phyloP scores from a whole-genome alignment of 2,113 vertebrate species.

The Callipepla squamata region DNA sequence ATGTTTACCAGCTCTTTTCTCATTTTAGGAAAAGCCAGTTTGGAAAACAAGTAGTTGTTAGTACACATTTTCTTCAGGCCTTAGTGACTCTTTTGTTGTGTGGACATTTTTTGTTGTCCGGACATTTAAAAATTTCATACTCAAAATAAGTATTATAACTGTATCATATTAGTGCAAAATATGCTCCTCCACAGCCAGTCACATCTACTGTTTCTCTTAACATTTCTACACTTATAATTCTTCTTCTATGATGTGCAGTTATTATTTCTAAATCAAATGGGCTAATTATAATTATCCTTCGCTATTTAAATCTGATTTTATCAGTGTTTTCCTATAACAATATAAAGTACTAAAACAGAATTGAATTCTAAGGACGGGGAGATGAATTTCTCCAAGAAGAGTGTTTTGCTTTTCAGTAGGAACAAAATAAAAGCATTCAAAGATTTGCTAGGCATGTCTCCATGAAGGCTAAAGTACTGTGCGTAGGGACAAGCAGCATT shows the following conservation, averaged over 20 bases:
- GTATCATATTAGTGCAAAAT: neutral
- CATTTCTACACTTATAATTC: neutral
- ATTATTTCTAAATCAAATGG: neutral
- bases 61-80: neutral
- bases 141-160: neutral
- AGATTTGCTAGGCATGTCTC: neutral
- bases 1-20: neutral
- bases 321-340: neutral
- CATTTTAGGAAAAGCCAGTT: neutral
- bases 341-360: neutral
- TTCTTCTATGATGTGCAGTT: neutral
- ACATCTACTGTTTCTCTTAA: neutral
- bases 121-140: neutral
- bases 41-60: neutral
- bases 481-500: neutral
- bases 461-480: neutral
- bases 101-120: neutral
- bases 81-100: neutral
- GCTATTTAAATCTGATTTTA: neutral
- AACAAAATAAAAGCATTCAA: neutral
- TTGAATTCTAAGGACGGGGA: neutral
- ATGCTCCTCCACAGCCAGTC: neutral
- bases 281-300: neutral
- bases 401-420: neutral
- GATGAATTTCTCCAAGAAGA: neutral